These are phyloP conservation scores for Torymus auratus DNA, from an alignment of 2,888 invertebrate species.

Conservation along the genomic window DNA sequence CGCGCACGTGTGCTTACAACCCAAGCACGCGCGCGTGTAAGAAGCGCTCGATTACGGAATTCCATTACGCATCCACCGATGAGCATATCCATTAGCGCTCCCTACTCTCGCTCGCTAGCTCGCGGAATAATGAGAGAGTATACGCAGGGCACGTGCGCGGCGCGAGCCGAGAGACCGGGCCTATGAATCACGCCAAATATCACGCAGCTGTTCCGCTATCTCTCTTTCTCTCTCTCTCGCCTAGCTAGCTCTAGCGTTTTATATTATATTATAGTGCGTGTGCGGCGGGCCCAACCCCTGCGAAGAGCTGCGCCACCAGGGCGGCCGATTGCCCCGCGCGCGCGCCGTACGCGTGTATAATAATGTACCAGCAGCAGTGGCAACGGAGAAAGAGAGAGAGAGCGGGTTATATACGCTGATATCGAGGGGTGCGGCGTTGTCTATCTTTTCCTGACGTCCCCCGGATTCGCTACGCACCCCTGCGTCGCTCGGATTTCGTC, in stretches of 20 bases:
- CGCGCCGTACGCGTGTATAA: neutral
- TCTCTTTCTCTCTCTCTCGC: neutral
- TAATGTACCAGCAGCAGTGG: no score
- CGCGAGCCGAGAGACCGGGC: slow-evolving; percentile 13
- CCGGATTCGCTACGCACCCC: slow-evolving; percentile 21
- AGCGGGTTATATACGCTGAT: no score
- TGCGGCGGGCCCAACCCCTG: slow-evolving; percentile 41
- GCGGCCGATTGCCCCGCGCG: neutral
- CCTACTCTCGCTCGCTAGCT: neutral
- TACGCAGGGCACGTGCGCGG: slow-evolving; percentile 27
- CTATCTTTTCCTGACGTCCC: neutral
- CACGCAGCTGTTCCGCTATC: slow-evolving; percentile 7
- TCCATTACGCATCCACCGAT: slow-evolving; percentile 20
- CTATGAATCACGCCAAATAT: slow-evolving; percentile 38
- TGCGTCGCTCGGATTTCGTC: neutral
- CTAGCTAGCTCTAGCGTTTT: neutral
- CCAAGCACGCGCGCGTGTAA: neutral
- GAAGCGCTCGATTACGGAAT: slow-evolving; percentile 20
- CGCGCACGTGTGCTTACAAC: neutral
- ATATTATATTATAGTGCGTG: neutral
- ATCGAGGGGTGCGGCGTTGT: slow-evolving; percentile 3
- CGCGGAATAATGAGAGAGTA: slow-evolving; percentile 8
- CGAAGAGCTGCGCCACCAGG: slow-evolving; percentile 36
- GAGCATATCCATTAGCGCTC: slow-evolving; percentile 17
- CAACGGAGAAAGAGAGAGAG: no score